Evolutionary conservation across 2,797 vertebrate genomes (phyloP).

Genomic region (Acrocephalus scirpaceus): DNA sequence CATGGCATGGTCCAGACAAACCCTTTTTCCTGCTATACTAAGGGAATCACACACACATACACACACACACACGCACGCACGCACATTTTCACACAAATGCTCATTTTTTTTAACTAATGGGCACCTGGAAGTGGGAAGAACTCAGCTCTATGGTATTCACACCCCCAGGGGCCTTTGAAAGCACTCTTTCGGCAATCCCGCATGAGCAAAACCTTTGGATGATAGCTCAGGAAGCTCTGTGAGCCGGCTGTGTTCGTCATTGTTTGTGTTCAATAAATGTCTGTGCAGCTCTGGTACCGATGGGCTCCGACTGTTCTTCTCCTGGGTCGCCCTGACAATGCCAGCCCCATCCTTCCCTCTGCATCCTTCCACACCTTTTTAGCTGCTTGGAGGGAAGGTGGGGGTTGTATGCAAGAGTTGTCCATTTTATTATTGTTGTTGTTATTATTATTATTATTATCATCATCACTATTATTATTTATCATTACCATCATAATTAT

Average conservation of each 20-base stretch:
- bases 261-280: constrained; percentile 78
- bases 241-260: constrained; percentile 58
- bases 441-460: background rate
- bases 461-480: background rate
- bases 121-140: background rate
- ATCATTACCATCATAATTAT: background rate
- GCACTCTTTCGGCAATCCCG: constrained; percentile 39
- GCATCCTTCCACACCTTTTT: background rate
- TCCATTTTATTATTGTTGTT: background rate
- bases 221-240: constrained; percentile 64
- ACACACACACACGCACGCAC: background rate
- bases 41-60: background rate
- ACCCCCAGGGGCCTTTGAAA: constrained; percentile 19
- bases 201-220: constrained; percentile 23
- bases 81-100: background rate
- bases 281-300: constrained; percentile 68
- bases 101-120: background rate
- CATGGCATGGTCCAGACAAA: constrained; percentile 53
- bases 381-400: background rate
- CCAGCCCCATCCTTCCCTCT: background rate
- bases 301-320: constrained; percentile 55
- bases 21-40: background rate
- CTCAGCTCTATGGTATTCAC: background rate
- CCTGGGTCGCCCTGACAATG: background rate
- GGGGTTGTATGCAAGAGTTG: background rate